Percentiles rank a stretch among this genome's conserved stretches.
These are phyloP conservation scores for Drosophila ogumai DNA, from an alignment of 1,140 invertebrate genomes.

Conservation along the genomic window DNA sequence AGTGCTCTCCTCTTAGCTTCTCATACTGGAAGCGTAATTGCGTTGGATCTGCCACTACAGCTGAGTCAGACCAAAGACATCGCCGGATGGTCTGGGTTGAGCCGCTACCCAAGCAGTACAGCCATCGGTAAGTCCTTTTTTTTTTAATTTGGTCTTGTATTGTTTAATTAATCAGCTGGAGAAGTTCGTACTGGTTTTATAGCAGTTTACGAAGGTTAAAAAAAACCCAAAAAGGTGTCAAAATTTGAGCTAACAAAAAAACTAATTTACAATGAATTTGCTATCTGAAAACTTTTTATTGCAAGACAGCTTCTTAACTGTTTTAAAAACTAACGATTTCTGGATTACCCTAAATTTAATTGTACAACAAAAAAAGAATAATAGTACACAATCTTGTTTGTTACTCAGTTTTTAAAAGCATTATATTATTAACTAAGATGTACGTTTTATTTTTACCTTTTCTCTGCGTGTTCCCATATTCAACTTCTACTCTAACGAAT, in stretches of 20 bases:
- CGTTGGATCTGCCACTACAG: conserved; percentile 20
- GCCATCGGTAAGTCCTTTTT: not conserved
- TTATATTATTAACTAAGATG: no score
- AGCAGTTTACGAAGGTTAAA: not conserved
- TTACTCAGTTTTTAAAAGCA: no score
- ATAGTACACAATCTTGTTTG: no score
- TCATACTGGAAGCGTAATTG: not conserved
- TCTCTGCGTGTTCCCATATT: not conserved
- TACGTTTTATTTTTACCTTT: not conserved
- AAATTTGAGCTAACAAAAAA: no score
- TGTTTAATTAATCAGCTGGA: conserved; percentile 44
- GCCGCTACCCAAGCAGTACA: conserved; percentile 26
- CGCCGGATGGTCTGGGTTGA: conserved; percentile 39
- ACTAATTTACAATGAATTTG: no score
- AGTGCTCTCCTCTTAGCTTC: not conserved
- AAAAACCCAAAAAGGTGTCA: no score
- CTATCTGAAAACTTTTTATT: no score
- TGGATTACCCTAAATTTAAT: no score
- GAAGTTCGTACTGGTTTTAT: conserved; percentile 17
- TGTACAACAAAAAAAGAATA: no score
- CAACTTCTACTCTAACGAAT: conserved; percentile 37
- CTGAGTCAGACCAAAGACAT: conserved; percentile 23
- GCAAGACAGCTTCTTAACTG: no score
- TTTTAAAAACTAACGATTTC: no score
- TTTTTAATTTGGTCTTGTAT: not conserved